phyloP scores from a whole-genome alignment of 2,888 invertebrate genomes.

The Apodemia duryi region DNA sequence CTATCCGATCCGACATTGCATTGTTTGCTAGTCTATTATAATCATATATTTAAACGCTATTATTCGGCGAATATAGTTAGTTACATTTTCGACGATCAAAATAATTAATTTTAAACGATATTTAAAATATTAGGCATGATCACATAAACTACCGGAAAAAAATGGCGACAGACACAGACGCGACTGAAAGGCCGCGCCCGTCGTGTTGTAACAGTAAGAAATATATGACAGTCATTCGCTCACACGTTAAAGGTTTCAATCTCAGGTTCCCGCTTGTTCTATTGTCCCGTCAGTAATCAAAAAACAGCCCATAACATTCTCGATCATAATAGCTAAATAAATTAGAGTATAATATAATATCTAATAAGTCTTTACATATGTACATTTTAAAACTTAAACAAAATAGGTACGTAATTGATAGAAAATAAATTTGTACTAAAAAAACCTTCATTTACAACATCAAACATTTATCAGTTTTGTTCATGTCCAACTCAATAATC shows the following conservation, averaged over 20 bases:
- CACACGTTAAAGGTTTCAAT: neutral
- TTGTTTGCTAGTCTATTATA: too few species aligned
- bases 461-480: slow-evolving; percentile 52
- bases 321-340: slow-evolving; percentile 70
- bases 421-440: slow-evolving; percentile 75
- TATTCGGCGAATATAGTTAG: too few species aligned
- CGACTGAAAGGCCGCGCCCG: too few species aligned
- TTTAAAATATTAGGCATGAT: too few species aligned
- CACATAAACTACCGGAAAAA: too few species aligned
- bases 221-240: neutral
- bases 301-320: slow-evolving; percentile 55
- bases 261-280: slow-evolving; percentile 16
- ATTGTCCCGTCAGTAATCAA: slow-evolving; percentile 47
- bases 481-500: slow-evolving; percentile 55
- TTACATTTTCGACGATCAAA: too few species aligned
- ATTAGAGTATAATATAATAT: slow-evolving; percentile 71
- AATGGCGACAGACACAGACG: too few species aligned
- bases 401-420: slow-evolving; percentile 64
- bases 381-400: slow-evolving; percentile 68
- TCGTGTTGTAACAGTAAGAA: too few species aligned
- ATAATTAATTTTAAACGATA: too few species aligned
- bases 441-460: slow-evolving; percentile 53
- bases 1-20: too few species aligned
- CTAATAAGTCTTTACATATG: slow-evolving; percentile 75
- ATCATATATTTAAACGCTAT: too few species aligned